Evolutionary conservation across 2,113 vertebrate species (phyloP).

Genomic region (Xerus inauris): DNA sequence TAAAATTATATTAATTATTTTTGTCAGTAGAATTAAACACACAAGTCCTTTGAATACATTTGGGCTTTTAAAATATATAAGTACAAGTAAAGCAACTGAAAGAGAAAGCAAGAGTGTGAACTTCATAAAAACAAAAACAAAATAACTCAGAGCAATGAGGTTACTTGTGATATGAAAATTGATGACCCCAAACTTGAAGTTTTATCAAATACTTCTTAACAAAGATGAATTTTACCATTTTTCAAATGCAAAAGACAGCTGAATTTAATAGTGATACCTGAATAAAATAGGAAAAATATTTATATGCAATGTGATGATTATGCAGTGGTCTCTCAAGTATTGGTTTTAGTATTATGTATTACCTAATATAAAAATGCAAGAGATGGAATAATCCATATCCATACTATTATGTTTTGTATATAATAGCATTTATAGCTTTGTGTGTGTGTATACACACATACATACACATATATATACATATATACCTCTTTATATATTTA

Average conservation of each 20-base stretch:
- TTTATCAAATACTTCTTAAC: neutral
- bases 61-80: neutral
- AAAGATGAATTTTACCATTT: constrained; percentile 3
- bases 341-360: neutral
- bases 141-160: neutral
- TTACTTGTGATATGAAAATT: neutral
- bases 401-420: neutral
- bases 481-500: neutral
- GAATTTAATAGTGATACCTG: neutral
- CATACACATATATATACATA: neutral
- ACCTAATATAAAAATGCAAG: neutral
- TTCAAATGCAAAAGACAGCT: neutral
- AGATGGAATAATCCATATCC: neutral
- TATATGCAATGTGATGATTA: neutral
- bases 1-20: no score
- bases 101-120: neutral
- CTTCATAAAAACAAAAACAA: neutral
- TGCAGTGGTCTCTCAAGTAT: neutral
- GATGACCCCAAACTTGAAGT: neutral
- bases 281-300: neutral
- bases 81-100: neutral
- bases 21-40: neutral
- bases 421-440: neutral
- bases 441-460: neutral
- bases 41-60: neutral